Conservation (phyloP, 2,113 vertebrate species). For the Clinocottus analis region DNA sequence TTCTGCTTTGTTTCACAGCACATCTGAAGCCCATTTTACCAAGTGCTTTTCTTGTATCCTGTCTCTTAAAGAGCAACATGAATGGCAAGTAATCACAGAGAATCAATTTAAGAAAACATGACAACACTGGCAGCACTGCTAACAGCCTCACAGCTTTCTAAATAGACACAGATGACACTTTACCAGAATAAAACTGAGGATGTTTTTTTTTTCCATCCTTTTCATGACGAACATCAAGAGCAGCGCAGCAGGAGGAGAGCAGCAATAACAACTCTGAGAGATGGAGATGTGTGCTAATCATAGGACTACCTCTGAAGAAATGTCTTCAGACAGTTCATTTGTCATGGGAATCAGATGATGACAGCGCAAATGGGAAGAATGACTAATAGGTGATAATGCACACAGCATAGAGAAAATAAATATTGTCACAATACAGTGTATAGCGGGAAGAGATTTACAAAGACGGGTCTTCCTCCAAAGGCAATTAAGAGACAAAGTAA, state of each 20-base stretch:
- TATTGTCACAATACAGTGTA: constrained; percentile 24
- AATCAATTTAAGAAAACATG: constrained; percentile 74
- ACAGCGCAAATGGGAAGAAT: constrained; percentile 27
- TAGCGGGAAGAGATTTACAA: constrained; percentile 10
- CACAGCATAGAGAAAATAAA: constrained; percentile 41
- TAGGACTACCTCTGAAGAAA: constrained; percentile 43
- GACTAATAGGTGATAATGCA: constrained; percentile 61
- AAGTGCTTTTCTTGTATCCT: constrained; percentile 31
- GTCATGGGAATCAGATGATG: constrained; percentile 53
- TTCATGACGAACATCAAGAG: constrained; percentile 69
- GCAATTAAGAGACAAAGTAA: constrained; percentile 52
- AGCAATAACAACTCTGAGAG: constrained; percentile 47
- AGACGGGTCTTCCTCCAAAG: constrained; percentile 16
- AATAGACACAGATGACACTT: constrained; percentile 73
- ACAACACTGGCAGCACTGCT: constrained; percentile 69
- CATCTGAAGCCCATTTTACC: constrained; percentile 36
- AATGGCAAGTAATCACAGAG: constrained; percentile 60
- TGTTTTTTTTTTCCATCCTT: constrained; percentile 36
- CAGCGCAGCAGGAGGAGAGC: constrained; percentile 43
- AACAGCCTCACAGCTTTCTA: constrained; percentile 69
- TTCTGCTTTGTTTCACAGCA: constrained; percentile 17
- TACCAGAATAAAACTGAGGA: constrained; percentile 62
- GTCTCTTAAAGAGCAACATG: constrained; percentile 46
- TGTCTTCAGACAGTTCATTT: constrained; percentile 52
- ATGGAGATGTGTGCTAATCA: constrained; percentile 59